A percentile compares a stretch with the other conserved stretches of the same genome.
phyloP scores from a whole-genome alignment of 1,140 invertebrate genomes.

The Colletes latitarsis region DNA sequence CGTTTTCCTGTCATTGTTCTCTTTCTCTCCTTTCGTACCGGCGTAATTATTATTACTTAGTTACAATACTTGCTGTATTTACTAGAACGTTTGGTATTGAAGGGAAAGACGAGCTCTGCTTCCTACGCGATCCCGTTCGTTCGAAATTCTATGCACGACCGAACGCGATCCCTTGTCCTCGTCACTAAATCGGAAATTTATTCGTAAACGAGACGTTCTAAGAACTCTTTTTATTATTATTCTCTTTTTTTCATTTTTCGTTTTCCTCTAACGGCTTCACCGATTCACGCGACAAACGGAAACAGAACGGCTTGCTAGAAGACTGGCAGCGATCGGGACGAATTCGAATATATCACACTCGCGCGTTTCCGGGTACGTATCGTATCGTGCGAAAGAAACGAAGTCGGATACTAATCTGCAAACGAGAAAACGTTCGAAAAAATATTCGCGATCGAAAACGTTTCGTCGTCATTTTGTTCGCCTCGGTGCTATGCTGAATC shows the following conservation, averaged over 20 bases:
- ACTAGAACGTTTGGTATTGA: conserved; percentile 58
- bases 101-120: conserved; percentile 66
- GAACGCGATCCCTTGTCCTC: neutral
- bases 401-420: neutral
- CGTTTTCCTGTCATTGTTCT: conserved; percentile 13
- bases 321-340: conserved; percentile 60
- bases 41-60: conserved; percentile 43
- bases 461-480: conserved; percentile 32
- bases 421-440: conserved; percentile 38
- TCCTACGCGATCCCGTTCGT: conserved; percentile 23
- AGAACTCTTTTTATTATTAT: neutral
- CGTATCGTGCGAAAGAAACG: neutral
- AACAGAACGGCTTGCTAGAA: conserved; percentile 22
- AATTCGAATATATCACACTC: conserved; percentile 52
- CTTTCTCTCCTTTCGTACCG: conserved; percentile 30
- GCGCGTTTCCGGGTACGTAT: neutral
- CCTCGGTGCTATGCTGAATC: conserved; percentile 50
- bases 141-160: conserved; percentile 30
- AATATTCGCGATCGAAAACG: conserved; percentile 57
- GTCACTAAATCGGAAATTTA: neutral
- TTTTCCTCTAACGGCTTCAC: neutral
- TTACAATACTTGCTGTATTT: conserved; percentile 52
- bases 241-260: no score
- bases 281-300: neutral
- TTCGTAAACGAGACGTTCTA: neutral